phyloP scores from a whole-genome alignment of 2,113 vertebrate species.

The Falcunculus frontatus region DNA sequence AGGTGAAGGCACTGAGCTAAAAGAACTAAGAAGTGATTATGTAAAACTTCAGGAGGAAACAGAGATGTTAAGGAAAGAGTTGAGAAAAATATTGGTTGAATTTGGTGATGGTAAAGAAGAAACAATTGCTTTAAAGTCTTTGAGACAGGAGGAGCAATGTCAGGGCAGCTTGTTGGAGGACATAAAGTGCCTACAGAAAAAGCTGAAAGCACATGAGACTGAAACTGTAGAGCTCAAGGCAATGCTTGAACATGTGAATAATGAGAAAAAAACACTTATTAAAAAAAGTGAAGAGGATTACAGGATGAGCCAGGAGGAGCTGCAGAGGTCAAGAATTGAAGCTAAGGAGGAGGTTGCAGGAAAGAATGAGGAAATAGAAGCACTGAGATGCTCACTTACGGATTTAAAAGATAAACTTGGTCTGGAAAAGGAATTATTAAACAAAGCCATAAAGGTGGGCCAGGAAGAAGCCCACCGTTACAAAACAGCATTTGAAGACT shows the following conservation, averaged over 20 bases:
- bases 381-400: background rate
- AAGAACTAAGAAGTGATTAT: background rate
- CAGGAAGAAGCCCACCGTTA: conserved; percentile 35
- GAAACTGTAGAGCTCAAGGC: conserved; percentile 15
- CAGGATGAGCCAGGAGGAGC: conserved; percentile 34
- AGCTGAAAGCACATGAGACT: conserved; percentile 6
- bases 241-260: background rate
- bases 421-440: conserved; percentile 27
- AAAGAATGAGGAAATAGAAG: conserved; percentile 62
- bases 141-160: background rate
- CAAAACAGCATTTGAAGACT: conserved; percentile 59
- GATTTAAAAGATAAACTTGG: conserved; percentile 51
- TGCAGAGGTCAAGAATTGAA: conserved; percentile 34
- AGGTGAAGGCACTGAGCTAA: conserved; percentile 42
- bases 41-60: conserved; percentile 53
- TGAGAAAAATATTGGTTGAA: conserved; percentile 44
- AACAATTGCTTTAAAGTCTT: background rate
- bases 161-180: conserved; percentile 17
- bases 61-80: conserved; percentile 32
- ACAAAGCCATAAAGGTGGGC: background rate
- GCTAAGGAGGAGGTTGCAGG: conserved; percentile 33
- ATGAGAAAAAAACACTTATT: conserved; percentile 38
- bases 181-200: conserved; percentile 15
- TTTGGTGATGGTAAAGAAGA: conserved; percentile 44
- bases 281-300: conserved; percentile 40